Evolutionary conservation across 1,140 invertebrate genomes (phyloP).

Genomic region (Neotoxoptera formosana): DNA sequence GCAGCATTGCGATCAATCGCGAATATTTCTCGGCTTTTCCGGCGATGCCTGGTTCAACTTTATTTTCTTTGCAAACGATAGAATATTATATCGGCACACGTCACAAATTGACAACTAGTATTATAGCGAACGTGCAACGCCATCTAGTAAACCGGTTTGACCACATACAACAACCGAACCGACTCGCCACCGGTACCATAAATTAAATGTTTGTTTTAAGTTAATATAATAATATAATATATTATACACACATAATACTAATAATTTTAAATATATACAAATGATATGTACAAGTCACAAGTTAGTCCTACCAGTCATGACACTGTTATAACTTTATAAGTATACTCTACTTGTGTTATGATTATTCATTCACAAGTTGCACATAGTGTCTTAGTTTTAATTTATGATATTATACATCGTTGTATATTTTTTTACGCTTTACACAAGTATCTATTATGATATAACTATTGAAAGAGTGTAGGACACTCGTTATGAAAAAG

Average conservation of each 20-base stretch:
- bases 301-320: background rate
- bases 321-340: no score
- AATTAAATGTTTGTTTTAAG: background rate
- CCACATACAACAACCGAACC: background rate
- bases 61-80: background rate
- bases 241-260: background rate
- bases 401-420: background rate
- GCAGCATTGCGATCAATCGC: background rate
- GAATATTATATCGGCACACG: no score
- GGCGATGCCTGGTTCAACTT: background rate
- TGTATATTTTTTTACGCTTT: background rate
- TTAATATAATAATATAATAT: background rate
- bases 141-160: slow-evolving; percentile 10
- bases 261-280: no score
- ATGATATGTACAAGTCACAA: background rate
- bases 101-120: background rate
- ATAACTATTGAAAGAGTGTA: background rate
- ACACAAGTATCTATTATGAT: background rate
- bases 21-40: background rate
- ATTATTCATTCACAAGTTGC: background rate
- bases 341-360: no score
- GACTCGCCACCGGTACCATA: background rate
- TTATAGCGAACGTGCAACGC: background rate
- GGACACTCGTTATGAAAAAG: background rate
- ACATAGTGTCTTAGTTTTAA: background rate